A percentile compares a stretch with the other conserved stretches of the same genome.
Conservation (phyloP, 1,140 invertebrate species). For the Cotesia glomerata region DNA sequence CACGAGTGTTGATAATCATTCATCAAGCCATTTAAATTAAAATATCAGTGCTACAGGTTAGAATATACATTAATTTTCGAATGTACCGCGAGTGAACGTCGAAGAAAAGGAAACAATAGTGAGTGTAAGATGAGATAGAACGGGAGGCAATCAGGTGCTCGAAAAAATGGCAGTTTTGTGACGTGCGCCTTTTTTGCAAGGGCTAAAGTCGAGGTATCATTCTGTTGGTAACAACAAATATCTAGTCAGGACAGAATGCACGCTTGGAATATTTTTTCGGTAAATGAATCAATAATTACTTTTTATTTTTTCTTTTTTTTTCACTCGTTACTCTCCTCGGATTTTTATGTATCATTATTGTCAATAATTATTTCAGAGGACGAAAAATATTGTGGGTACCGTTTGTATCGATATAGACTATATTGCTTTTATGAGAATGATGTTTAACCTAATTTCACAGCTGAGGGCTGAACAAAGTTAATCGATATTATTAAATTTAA, state of each 20-base stretch:
- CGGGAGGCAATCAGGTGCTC: constrained; percentile 17
- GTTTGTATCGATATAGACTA: constrained; percentile 16
- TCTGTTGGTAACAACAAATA: constrained; percentile 23
- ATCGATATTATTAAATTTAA: constrained; percentile 37
- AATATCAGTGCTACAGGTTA: not conserved
- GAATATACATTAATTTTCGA: not conserved
- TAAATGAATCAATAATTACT: constrained; percentile 20
- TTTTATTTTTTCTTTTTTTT: not conserved
- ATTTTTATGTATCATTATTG: not conserved
- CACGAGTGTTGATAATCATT: not conserved
- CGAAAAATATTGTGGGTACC: not conserved
- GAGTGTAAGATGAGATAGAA: not conserved
- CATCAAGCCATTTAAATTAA: not conserved
- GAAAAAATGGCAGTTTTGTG: constrained; percentile 46
- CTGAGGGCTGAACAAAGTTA: constrained; percentile 31
- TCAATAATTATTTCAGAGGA: not conserved
- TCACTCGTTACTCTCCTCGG: too few species aligned
- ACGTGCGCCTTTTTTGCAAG: constrained; percentile 30
- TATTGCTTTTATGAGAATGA: not conserved
- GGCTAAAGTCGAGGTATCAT: constrained; percentile 14
- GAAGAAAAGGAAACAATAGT: not conserved
- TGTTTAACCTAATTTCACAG: constrained; percentile 41
- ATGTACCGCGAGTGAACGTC: not conserved
- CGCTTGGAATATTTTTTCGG: constrained; percentile 27
- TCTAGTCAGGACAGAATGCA: constrained; percentile 33